phyloP scores from a whole-genome alignment of 1,140 invertebrate species.

The Oryzaephilus surinamensis region DNA sequence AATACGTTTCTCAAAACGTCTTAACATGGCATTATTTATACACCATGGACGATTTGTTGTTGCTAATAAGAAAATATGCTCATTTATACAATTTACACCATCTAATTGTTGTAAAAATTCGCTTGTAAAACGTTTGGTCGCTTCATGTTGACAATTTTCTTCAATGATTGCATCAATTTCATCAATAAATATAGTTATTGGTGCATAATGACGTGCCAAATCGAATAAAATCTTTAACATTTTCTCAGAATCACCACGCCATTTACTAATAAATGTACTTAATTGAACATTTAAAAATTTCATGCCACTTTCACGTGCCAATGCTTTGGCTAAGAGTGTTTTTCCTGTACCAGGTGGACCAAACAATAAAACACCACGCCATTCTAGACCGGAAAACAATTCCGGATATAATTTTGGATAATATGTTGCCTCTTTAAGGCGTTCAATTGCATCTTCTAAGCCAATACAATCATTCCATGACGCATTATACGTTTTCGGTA shows the following conservation, averaged over 20 bases:
- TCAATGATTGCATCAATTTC: too few species aligned
- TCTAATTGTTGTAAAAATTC: too few species aligned
- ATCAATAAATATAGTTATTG: slow-evolving; percentile 78
- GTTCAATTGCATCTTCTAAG: slow-evolving; percentile 63
- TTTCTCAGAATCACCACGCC: slow-evolving; percentile 80
- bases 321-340: slow-evolving; percentile 78
- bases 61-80: too few species aligned
- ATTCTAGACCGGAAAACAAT: slow-evolving; percentile 69
- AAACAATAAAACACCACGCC: slow-evolving; percentile 74
- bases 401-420: slow-evolving; percentile 79
- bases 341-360: slow-evolving; percentile 81
- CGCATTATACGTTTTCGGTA: slow-evolving; percentile 41
- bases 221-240: slow-evolving; percentile 87
- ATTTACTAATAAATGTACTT: too few species aligned
- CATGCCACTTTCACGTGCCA: slow-evolving; percentile 88
- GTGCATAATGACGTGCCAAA: slow-evolving; percentile 92
- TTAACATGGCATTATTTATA: slow-evolving; percentile 68
- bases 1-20: slow-evolving; percentile 82
- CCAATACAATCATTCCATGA: slow-evolving; percentile 68
- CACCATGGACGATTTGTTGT: slow-evolving; percentile 86
- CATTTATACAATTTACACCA: too few species aligned
- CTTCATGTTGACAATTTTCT: too few species aligned
- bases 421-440: slow-evolving; percentile 82
- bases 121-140: too few species aligned
- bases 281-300: too few species aligned